Base-by-base conservation (phyloP, 2,113 vertebrate species). In the Halcyon senegalensis region DNA sequence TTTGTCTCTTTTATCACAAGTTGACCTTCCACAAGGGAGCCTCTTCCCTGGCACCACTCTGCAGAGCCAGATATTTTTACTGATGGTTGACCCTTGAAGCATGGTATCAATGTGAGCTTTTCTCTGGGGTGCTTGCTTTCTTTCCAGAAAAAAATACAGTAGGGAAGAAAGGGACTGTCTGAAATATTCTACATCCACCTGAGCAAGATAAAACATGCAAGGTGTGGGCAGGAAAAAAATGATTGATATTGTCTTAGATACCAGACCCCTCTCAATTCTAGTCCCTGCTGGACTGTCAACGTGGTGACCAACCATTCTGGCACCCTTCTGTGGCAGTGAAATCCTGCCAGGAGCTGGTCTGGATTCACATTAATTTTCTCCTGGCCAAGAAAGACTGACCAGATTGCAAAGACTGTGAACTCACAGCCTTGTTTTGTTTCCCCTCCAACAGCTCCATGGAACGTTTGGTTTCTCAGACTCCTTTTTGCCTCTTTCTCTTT, bases 361-460 rank as follows among this genome's bases (percentile, higher is more conserved):
- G 86, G 53, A 37, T 55, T 93, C 77, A 62, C 89, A 94, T 95
- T 95, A 90, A 88, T 97, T 95, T 96, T 90, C 53, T 89, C n/a
- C 83, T 94, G 77, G 86, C 73, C 92, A 94, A 39, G 53, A 89
- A 79, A 93, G 77, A 66, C 73, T 87, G 80, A 84, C 92, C 95
- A 96, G 96, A 95, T 91, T 95, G 90, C 90, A 90, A 84, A 93
- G 67, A 85, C 66, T 91, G 28, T 84, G 89, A 96, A 95, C 80
- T 92, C 35, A 1, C 0, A 28, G 96, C 89, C 89, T 95, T 94
- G 77, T 74, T 89, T 87, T 79, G 30, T 92, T 93, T 94, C n/a
- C 77, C n/a, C 66, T 79, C 72, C 89, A 95, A 92, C 39, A 93
- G 58, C 87, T 94, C 37, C 69, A 80, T 69, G 80, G 44, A 93